phyloP scores from a whole-genome alignment of 2,113 vertebrate genomes.

The Oostethus manadensis region DNA sequence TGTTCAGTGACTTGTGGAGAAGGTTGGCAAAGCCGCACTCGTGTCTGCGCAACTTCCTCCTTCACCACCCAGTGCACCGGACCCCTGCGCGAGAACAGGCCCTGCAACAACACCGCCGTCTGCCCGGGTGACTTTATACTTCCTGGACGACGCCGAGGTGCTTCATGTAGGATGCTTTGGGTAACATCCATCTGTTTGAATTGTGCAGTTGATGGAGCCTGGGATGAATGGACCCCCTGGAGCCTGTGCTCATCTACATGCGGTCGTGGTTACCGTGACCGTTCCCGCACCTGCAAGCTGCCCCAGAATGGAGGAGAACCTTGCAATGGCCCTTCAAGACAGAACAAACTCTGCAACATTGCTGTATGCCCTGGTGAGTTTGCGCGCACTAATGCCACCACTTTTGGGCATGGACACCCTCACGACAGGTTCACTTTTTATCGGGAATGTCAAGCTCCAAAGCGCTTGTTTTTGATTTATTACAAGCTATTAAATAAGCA shows the following conservation, averaged over 20 bases:
- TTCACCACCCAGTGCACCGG: slow-evolving; percentile 89
- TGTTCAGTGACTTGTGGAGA: slow-evolving; percentile 92
- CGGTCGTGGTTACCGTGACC: slow-evolving; percentile 88
- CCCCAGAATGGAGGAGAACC: slow-evolving; percentile 89
- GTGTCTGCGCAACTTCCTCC: slow-evolving; percentile 86
- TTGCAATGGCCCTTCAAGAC: slow-evolving; percentile 83
- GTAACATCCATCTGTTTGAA: not conserved
- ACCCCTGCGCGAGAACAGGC: slow-evolving; percentile 87
- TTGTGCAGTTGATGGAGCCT: slow-evolving; percentile 83
- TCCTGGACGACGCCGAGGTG: not conserved
- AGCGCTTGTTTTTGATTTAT: no score
- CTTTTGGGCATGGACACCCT: no score
- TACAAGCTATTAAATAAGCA: no score
- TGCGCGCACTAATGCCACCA: no score
- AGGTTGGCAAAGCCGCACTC: slow-evolving; percentile 89
- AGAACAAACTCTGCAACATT: slow-evolving; percentile 98
- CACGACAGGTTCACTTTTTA: no score
- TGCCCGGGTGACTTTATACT: slow-evolving; percentile 81
- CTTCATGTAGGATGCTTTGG: not conserved
- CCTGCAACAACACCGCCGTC: slow-evolving; percentile 89
- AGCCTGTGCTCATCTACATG: slow-evolving; percentile 96
- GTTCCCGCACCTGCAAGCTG: slow-evolving; percentile 86
- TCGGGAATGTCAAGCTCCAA: no score
- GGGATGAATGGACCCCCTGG: slow-evolving; percentile 99
- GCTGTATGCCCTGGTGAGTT: slow-evolving; percentile 92